Evolutionary conservation across 2,888 invertebrate genomes (phyloP).

Genomic region (Petrolisthes manimaculis): DNA sequence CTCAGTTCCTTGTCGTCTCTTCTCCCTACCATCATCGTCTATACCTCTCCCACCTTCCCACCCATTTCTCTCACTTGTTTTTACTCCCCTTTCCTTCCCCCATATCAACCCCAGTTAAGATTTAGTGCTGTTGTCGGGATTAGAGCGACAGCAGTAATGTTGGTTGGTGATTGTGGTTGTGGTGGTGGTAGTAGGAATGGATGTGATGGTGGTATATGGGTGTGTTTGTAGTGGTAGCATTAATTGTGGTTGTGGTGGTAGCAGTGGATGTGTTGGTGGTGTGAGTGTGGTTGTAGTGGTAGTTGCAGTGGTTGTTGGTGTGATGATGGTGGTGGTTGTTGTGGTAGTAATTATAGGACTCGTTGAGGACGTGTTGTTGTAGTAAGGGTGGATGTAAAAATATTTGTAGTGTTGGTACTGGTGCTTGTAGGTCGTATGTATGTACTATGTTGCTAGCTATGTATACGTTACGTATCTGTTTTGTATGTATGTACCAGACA

Average conservation of each 20-base stretch:
- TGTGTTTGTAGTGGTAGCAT: neutral
- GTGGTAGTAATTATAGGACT: neutral
- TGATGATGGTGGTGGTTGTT: neutral
- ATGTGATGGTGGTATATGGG: neutral
- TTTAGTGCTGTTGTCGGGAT: too few species aligned
- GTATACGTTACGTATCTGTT: too few species aligned
- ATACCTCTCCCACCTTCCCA: too few species aligned
- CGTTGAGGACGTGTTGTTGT: neutral
- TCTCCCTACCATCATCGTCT: too few species aligned
- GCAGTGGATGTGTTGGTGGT: neutral
- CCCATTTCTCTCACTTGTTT: too few species aligned
- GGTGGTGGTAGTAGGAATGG: neutral
- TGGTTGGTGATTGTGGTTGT: neutral
- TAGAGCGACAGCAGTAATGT: too few species aligned
- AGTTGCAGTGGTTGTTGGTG: neutral
- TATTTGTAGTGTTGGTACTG: neutral
- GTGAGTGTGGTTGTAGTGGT: neutral
- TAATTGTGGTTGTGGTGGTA: neutral
- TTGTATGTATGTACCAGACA: too few species aligned
- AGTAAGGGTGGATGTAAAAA: neutral
- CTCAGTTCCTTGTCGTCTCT: too few species aligned
- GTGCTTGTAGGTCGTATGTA: neutral
- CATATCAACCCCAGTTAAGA: too few species aligned
- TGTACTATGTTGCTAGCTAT: too few species aligned
- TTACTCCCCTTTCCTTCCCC: too few species aligned